Evolutionary conservation across 2,888 invertebrate species (phyloP).

Genomic region (Brachynemurus nebulosus): DNA sequence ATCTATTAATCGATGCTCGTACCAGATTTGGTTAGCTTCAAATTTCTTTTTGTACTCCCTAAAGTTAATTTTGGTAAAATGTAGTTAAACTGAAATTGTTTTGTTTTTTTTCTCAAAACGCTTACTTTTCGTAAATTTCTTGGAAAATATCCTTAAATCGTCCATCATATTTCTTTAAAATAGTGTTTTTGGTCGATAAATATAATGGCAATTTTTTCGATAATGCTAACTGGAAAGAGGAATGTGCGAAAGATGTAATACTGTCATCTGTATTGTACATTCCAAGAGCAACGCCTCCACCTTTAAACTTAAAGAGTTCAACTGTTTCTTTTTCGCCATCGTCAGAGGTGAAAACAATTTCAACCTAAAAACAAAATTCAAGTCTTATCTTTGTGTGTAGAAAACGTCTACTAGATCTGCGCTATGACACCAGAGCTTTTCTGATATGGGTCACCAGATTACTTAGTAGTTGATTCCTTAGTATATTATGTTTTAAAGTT

Average conservation of each 20-base stretch:
- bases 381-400: too few species aligned
- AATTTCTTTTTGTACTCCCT: conserved; percentile 61
- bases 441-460: too few species aligned
- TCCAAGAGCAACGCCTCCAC: conserved; percentile 62
- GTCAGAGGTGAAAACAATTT: conserved; percentile 53
- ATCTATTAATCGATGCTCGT: conserved; percentile 82
- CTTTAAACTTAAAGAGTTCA: conserved; percentile 56
- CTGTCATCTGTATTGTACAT: conserved; percentile 90
- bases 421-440: too few species aligned
- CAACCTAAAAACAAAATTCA: conserved; percentile 48
- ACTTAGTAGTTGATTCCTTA: too few species aligned
- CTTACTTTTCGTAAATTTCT: conserved; percentile 69
- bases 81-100: conserved; percentile 10
- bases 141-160: conserved; percentile 87
- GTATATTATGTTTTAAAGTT: too few species aligned
- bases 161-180: conserved; percentile 77
- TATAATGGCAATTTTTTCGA: conserved; percentile 81
- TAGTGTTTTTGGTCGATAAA: conserved; percentile 83
- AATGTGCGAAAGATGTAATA: conserved; percentile 69
- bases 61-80: conserved; percentile 9
- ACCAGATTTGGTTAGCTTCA: conserved; percentile 70
- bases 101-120: too few species aligned
- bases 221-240: conserved; percentile 76
- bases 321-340: conserved; percentile 42
- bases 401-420: too few species aligned